phyloP scores from a whole-genome alignment of 1,140 invertebrate genomes.

The Aporrectodea caliginosa region DNA sequence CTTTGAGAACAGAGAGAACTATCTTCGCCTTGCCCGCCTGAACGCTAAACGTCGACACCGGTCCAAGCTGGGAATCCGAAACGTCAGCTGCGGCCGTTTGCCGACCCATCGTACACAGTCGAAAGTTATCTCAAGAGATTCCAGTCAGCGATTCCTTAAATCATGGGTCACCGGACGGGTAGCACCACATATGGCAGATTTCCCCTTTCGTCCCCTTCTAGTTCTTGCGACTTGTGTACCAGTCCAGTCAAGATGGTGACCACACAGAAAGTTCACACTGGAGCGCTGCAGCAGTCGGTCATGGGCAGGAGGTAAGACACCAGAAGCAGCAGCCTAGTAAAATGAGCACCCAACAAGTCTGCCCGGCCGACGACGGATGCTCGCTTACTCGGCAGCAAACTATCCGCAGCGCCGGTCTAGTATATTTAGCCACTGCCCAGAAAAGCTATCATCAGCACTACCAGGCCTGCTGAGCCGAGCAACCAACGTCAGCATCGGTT shows the following conservation, averaged over 20 bases:
- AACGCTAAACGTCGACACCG: neutral
- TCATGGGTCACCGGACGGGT: neutral
- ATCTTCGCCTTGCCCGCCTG: neutral
- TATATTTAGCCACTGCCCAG: neutral
- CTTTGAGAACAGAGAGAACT: neutral
- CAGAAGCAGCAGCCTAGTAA: neutral
- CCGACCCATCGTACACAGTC: neutral
- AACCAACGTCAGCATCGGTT: no score
- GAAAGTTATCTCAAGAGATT: neutral
- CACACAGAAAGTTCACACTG: no score
- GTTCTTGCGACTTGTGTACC: no score
- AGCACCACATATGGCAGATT: constrained; percentile 1
- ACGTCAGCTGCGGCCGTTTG: neutral
- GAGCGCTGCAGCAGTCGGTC: no score
- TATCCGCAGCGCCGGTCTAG: no score
- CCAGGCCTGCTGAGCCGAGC: no score
- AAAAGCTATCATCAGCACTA: no score
- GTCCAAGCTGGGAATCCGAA: neutral
- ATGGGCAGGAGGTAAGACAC: no score
- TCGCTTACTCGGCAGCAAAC: no score
- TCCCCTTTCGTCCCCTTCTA: no score
- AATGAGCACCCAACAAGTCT: neutral
- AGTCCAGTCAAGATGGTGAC: constrained; percentile 1
- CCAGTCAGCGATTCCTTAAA: neutral
- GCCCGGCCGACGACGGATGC: no score